These are phyloP conservation scores for Callimorpha dominula DNA, from an alignment of 2,888 invertebrate genomes.

Conservation along the genomic window DNA sequence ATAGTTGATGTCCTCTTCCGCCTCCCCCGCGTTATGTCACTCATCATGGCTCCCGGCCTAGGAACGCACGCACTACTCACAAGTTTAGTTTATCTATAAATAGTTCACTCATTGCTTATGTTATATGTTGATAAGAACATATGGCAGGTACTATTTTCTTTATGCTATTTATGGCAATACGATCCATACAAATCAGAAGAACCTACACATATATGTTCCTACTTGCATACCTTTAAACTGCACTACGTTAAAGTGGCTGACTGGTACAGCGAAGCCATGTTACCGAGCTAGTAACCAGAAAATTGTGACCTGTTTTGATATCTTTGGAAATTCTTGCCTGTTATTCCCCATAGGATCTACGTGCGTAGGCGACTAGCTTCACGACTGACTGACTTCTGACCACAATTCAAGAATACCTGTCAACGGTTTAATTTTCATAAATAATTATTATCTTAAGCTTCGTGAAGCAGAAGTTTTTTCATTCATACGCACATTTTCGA, in stretches of 20 bases:
- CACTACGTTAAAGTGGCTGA: not conserved
- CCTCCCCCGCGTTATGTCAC: conserved; percentile 13
- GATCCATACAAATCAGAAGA: not conserved
- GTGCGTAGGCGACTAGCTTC: too few relatives aligned
- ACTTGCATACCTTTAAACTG: too few relatives aligned
- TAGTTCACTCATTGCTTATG: not conserved
- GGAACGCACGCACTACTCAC: not conserved
- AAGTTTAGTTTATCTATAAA: conserved; percentile 2
- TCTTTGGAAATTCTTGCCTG: too few relatives aligned
- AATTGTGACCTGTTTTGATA: too few relatives aligned
- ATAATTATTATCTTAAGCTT: not conserved
- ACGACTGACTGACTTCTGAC: too few relatives aligned
- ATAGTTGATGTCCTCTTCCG: conserved; percentile 13
- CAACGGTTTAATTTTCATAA: too few relatives aligned
- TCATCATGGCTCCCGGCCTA: not conserved
- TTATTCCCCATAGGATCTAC: too few relatives aligned
- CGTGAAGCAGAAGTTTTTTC: too few relatives aligned
- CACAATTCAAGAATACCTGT: too few relatives aligned
- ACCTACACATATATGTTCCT: not conserved
- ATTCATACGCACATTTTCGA: too few relatives aligned
- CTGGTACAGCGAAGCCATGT: not conserved
- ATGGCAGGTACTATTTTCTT: not conserved
- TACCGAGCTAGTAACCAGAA: too few relatives aligned
- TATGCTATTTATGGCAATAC: not conserved
- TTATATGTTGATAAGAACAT: not conserved